Base-by-base conservation (phyloP, 92 coral and sea anemone species). In the Micromussa lordhowensis region DNA sequence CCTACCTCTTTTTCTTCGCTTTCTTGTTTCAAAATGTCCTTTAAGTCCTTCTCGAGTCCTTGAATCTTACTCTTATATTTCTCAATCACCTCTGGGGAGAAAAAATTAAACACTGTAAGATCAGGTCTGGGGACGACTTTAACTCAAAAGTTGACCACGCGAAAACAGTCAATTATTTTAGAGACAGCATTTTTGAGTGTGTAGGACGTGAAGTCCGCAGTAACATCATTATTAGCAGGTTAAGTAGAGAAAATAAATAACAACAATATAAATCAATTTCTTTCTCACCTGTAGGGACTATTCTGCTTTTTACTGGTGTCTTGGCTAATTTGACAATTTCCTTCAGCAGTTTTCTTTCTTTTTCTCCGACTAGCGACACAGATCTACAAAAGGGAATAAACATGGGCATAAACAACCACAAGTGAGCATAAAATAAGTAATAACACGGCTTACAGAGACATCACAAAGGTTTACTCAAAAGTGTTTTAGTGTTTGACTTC, bases 341-440 rank as follows among this genome's bases (percentile, higher is more conserved):
- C 81, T 98, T 98, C 61, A 98, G 88, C n/a, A 91, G 31, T 78
- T 93, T 94, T 61, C 99, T 89, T 78, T 96, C 99, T 38, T 91
- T 93, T 80, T 98, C 99, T 7, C 99, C 99, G 59, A 94, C 99
- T 35, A 98, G 89, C 26, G 98, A 92, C 21, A 98, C 95, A 4
- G 99, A 98, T 83, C 99, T 98, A 80, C 24, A 72, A 84, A 54
- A 44, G 51, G 51, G 51, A 44, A 44, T n/a, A n/a, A n/a, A n/a
- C n/a, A 8, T 44, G 51, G 13, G 51, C 13, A 40, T 40, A 40
- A 36, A 40, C 48, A 40, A 10, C 10, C 13, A 82, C 16, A n/a
- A 86, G 19, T 21, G 80, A 34, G 51, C 12, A 0, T n/a, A 0
- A 69, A 40, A 14, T 5, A 85, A 38, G 2, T 34, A 61, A 74